phyloP scores from a whole-genome alignment of 1,140 invertebrate species.

The Pinna nobilis region DNA sequence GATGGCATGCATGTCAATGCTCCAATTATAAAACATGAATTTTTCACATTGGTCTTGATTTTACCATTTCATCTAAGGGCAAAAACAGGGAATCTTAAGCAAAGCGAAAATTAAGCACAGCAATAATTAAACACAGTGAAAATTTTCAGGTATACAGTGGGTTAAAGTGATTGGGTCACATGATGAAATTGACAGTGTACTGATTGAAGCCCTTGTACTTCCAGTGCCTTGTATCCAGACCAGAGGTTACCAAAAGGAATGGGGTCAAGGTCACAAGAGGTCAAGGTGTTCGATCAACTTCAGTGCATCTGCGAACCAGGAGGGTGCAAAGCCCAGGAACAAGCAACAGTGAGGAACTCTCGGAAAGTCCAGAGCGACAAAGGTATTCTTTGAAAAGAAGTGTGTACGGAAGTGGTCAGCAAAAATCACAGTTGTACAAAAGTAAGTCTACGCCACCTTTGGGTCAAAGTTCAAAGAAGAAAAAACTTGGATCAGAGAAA shows the following conservation, averaged over 20 bases:
- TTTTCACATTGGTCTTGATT: no score
- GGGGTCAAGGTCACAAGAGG: constrained; percentile 35
- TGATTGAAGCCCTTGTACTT: constrained; percentile 29
- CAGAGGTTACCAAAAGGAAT: constrained; percentile 16
- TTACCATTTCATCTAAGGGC: no score
- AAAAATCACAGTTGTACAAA: no score
- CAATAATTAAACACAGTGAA: no score
- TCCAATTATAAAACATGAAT: no score
- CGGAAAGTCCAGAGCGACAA: background rate
- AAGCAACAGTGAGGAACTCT: background rate
- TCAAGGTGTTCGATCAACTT: constrained; percentile 13
- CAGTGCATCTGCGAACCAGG: background rate
- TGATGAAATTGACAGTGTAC: constrained; percentile 1
- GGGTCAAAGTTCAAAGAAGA: no score
- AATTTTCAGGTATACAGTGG: no score
- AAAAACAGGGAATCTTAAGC: no score
- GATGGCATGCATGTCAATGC: no score
- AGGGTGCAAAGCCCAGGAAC: background rate
- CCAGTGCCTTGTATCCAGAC: constrained; percentile 20
- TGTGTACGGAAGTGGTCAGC: no score
- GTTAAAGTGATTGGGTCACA: background rate
- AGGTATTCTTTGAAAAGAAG: background rate
- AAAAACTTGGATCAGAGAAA: background rate
- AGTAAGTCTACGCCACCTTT: no score
- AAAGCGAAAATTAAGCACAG: no score